Conservation (phyloP, 2,888 invertebrate species). For the Aromia moschata region DNA sequence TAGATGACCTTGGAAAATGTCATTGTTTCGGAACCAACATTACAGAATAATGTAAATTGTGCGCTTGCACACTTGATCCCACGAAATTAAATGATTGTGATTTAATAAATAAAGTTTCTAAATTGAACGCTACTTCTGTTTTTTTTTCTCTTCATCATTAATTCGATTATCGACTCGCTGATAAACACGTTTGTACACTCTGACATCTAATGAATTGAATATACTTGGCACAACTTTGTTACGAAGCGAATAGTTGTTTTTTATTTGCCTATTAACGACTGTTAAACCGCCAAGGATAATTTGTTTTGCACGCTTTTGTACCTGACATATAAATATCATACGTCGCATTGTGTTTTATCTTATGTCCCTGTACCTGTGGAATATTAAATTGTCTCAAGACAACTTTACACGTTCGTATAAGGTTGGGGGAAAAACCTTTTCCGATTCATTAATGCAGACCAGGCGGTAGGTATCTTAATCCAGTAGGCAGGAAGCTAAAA, state of each 20-base stretch:
- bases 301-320: constrained; percentile 14
- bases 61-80: too few species aligned
- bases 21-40: too few species aligned
- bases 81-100: too few species aligned
- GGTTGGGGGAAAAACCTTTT: constrained; percentile 10
- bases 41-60: too few species aligned
- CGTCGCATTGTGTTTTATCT: background rate
- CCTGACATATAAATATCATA: constrained; percentile 4
- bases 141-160: background rate
- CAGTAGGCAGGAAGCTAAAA: too few species aligned
- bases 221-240: constrained; percentile 10
- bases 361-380: constrained; percentile 1
- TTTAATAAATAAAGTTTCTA: too few species aligned
- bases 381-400: constrained; percentile 1
- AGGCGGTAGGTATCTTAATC: too few species aligned
- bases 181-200: constrained; percentile 1
- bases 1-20: too few species aligned
- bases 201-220: constrained; percentile 5
- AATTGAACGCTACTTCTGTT: too few species aligned
- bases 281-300: constrained; percentile 21
- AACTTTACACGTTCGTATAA: background rate
- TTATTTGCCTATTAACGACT: constrained; percentile 19
- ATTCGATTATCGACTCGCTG: constrained; percentile 1
- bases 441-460: too few species aligned
- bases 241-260: constrained; percentile 4